These are phyloP conservation scores for Piliocolobus tephrosceles DNA, from an alignment of 2,113 vertebrate species.

Conservation along the genomic window DNA sequence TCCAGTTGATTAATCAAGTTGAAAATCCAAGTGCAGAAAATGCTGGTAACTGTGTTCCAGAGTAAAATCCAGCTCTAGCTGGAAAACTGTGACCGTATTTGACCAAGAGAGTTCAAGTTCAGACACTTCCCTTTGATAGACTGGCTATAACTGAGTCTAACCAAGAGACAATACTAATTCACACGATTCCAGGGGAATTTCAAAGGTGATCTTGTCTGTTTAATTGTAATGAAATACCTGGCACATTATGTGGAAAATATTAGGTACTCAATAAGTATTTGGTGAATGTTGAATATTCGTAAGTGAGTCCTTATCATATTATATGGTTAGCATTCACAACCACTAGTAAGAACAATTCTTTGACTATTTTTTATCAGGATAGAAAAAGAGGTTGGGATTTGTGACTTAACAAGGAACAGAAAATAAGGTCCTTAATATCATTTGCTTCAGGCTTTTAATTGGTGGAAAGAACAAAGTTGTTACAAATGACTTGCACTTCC, in stretches of 20 bases:
- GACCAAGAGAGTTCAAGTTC: slow-evolving; percentile 6
- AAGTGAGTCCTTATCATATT: background rate
- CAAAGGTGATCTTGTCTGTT: background rate
- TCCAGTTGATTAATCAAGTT: slow-evolving; percentile 65
- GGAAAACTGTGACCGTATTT: background rate
- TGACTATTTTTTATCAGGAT: background rate
- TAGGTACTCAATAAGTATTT: background rate
- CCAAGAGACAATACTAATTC: background rate
- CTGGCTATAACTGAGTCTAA: background rate
- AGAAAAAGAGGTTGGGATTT: background rate
- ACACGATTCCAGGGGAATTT: background rate
- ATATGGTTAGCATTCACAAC: background rate
- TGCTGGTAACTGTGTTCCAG: background rate
- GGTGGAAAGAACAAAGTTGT: background rate
- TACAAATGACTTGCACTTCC: background rate
- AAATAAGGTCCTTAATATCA: background rate
- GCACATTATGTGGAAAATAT: background rate
- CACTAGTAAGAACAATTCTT: background rate
- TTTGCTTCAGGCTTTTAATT: background rate
- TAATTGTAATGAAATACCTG: background rate
- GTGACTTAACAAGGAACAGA: background rate
- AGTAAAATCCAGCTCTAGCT: slow-evolving; percentile 46
- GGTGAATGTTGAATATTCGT: slow-evolving; percentile 7
- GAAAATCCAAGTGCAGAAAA: slow-evolving; percentile 58
- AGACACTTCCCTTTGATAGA: slow-evolving; percentile 14